A percentile compares a stretch with the other conserved stretches of the same genome.
Conservation (phyloP, 2,888 invertebrate genomes). For the Phoronis australis region DNA sequence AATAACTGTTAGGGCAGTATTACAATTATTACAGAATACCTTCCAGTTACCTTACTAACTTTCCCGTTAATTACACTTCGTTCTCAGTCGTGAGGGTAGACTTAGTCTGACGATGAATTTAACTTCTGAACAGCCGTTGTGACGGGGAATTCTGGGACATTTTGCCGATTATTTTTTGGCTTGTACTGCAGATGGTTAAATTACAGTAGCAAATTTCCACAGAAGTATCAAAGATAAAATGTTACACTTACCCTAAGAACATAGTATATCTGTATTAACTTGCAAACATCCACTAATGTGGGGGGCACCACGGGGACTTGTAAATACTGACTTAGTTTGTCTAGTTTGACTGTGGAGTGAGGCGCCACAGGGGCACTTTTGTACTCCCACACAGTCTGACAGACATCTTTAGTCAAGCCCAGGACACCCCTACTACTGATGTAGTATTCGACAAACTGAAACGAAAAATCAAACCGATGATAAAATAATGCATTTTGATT, state of each 20-base stretch:
- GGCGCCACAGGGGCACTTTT: constrained; percentile 63
- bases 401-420: constrained; percentile 66
- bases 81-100: no score
- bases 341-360: constrained; percentile 52
- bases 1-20: no score
- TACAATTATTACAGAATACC: no score
- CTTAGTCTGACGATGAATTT: no score
- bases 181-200: no score
- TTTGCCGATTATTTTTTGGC: no score
- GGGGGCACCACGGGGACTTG: constrained; percentile 72
- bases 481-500: background rate
- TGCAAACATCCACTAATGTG: constrained; percentile 64
- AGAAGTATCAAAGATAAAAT: no score
- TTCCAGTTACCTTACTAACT: no score
- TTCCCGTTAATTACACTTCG: no score
- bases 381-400: constrained; percentile 68
- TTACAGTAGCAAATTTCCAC: no score
- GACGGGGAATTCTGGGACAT: no score
- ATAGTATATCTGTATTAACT: constrained; percentile 69
- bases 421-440: constrained; percentile 71
- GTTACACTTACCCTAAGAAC: constrained; percentile 62
- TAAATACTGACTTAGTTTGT: constrained; percentile 51
- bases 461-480: constrained; percentile 3
- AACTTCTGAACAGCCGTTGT: no score
- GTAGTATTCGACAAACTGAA: constrained; percentile 69